Conservation (phyloP, 2,888 invertebrate genomes). For the Plebejus anna region DNA sequence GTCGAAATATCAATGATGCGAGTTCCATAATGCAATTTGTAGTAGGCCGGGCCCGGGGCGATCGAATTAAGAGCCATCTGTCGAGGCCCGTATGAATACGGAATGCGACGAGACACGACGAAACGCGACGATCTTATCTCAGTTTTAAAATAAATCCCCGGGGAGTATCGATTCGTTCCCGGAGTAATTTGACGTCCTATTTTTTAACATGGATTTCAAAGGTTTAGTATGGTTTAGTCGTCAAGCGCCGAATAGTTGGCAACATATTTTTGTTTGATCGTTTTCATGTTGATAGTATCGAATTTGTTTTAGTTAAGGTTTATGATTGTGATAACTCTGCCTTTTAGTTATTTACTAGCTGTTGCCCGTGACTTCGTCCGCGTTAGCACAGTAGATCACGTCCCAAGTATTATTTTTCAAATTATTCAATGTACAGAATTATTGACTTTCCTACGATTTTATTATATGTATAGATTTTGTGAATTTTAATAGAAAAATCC, state of each 20-base stretch:
- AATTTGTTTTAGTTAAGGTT: neutral
- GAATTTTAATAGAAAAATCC: too few relatives aligned
- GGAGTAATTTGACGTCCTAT: slow-evolving; percentile 67
- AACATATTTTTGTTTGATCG: neutral
- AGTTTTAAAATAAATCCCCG: slow-evolving; percentile 78
- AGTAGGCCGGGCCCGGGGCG: slow-evolving; percentile 66
- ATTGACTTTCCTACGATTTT: too few relatives aligned
- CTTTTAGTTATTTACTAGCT: neutral
- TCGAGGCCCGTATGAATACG: slow-evolving; percentile 76
- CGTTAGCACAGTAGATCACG: too few relatives aligned
- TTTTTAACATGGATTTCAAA: slow-evolving; percentile 54
- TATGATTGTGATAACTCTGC: neutral
- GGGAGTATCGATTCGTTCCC: slow-evolving; percentile 74
- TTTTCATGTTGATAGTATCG: neutral
- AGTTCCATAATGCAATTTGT: slow-evolving; percentile 76
- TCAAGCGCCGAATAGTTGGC: neutral
- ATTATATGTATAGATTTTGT: too few relatives aligned
- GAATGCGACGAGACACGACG: slow-evolving; percentile 73
- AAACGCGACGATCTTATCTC: slow-evolving; percentile 77
- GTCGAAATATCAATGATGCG: slow-evolving; percentile 80
- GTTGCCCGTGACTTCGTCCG: too few relatives aligned
- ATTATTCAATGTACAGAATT: too few relatives aligned
- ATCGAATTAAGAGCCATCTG: slow-evolving; percentile 79
- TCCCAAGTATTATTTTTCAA: too few relatives aligned
- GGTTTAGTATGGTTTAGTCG: neutral